Evolutionary conservation across 2,888 invertebrate genomes (phyloP), one percentile per base, ranked within the genome.

Genomic region (Lypha dubia): DNA sequence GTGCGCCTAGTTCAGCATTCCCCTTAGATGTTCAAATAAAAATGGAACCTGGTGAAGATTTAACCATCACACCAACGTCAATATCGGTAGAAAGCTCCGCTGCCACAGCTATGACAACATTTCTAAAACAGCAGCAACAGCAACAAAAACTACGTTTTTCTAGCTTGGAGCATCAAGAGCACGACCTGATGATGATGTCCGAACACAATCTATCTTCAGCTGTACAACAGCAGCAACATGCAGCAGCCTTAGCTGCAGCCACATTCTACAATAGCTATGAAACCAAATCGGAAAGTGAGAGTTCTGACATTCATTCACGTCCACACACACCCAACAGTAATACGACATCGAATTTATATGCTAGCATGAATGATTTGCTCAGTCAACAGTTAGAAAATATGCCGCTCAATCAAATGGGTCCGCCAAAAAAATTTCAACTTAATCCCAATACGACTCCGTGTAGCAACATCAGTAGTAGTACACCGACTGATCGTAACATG

Each of bases 201-300:
- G 79, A 74, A 38, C 67, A 79, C 22, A 53, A 63, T 32, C 63
- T 68, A 15, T 73, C 94, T 94, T 73, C 80, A 24, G 46, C 67
- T 38, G 94, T 93, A 13, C 58, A 49, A 88, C 93, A 88, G n/a
- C 90, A 89, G 22, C 94, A 94, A 87, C 93, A 92, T 41, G 94
- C 93, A 32, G 87, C 94, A 93, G 56, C 44, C 8, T 49, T 58
- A 17, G 70, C 71, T 51, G 67, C 71, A 4, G 62, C 60, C 88
- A 93, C 94, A 87, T 94, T 94, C 85, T 93, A 89, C n/a, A 92
- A 89, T 70, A 91, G 88, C 86, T 92, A 90, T 76, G 92, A 92
- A 86, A 91, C 92, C 0, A 92, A 92, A 86, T 92, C 92, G 3
- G 92, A 92, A 86, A 92, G 92, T 82, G 92, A 92, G 38, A 92